phyloP scores from a whole-genome alignment of 2,797 vertebrate genomes.

The Macropodus opercularis region DNA sequence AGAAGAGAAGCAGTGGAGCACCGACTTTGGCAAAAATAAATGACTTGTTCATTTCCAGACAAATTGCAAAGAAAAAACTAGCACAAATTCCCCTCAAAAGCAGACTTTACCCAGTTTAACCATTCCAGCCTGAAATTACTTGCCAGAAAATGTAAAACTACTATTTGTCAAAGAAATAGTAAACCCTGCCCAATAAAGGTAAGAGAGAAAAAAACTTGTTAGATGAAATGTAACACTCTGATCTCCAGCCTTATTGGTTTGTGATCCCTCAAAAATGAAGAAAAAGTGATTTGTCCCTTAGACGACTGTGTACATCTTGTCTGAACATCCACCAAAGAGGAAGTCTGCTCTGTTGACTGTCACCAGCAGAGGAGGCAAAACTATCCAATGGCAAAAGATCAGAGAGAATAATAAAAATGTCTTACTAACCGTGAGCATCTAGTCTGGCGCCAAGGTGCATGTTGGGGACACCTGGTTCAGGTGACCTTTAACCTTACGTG shows the following conservation, averaged over 20 bases:
- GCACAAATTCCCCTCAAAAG: constrained; percentile 18
- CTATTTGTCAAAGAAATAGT: background rate
- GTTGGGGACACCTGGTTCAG: background rate
- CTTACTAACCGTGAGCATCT: no score
- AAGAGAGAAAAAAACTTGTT: background rate
- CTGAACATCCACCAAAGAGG: background rate
- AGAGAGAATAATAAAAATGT: background rate
- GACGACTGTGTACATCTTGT: background rate
- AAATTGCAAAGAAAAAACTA: constrained; percentile 22
- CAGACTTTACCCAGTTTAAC: constrained; percentile 8
- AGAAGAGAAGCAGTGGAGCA: constrained; percentile 23
- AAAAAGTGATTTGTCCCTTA: background rate
- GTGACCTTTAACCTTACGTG: background rate
- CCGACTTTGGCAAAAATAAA: constrained; percentile 22
- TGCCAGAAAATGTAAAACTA: background rate
- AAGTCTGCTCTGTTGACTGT: background rate
- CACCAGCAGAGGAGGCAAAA: background rate
- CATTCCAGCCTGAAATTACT: background rate
- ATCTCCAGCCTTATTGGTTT: background rate
- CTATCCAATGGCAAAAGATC: background rate
- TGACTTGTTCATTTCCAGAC: constrained; percentile 27
- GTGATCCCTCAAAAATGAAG: background rate
- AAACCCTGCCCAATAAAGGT: background rate
- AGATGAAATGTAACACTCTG: background rate
- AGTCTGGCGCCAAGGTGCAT: no score